phyloP scores from a whole-genome alignment of 2,113 vertebrate genomes.

The Rhinoderma darwinii region DNA sequence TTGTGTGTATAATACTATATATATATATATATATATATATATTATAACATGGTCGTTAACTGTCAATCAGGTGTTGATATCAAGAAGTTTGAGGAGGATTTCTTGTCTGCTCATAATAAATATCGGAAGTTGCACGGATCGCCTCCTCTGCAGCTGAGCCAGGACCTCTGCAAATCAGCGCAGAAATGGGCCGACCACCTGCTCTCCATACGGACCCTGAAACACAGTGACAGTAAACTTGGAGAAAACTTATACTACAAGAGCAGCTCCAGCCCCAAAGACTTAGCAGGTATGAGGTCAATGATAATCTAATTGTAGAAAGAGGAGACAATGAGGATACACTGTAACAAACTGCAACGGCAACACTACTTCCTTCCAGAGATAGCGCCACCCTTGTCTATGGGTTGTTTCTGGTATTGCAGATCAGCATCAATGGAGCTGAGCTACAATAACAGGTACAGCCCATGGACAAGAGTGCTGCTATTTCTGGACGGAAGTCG shows the following conservation, averaged over 20 bases:
- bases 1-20: no score
- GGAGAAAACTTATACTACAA: constrained; percentile 72
- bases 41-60: background rate
- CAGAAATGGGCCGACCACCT: constrained; percentile 73
- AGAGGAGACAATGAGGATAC: no score
- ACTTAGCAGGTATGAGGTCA: background rate
- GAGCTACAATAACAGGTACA: no score
- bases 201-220: background rate
- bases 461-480: no score
- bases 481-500: no score
- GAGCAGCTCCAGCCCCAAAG: constrained; percentile 48
- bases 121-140: constrained; percentile 66
- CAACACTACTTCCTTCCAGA: no score
- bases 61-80: background rate
- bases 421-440: no score
- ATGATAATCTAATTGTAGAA: background rate
- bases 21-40: background rate
- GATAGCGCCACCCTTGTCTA: no score
- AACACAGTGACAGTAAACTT: constrained; percentile 64
- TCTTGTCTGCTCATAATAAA: constrained; percentile 69
- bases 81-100: constrained; percentile 65
- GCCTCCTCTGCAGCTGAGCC: constrained; percentile 59
- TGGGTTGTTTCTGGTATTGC: no score
- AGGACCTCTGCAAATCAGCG: constrained; percentile 60
- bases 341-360: no score